Evolutionary conservation across 2,797 vertebrate genomes (phyloP).

Genomic region (Pseudomugil tenellus): DNA sequence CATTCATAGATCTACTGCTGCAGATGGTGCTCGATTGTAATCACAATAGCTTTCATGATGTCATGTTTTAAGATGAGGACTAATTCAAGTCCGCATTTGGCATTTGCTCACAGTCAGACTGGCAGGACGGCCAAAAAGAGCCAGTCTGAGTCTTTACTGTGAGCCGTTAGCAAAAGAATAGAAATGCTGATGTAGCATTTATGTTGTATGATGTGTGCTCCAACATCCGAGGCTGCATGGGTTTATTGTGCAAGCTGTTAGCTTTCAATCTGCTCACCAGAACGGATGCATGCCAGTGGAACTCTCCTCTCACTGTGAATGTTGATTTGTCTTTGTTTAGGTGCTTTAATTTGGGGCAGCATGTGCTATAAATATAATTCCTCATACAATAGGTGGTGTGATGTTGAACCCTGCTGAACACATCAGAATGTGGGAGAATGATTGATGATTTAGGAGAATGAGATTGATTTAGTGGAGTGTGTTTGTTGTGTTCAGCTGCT

Average conservation of each 20-base stretch:
- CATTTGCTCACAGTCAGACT: conserved; percentile 9
- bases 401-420: conserved; percentile 7
- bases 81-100: conserved; percentile 40
- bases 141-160: conserved; percentile 13
- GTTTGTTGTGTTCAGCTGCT: conserved; percentile 61
- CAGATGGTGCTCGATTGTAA: conserved; percentile 77
- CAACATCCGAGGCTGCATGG: conserved; percentile 9
- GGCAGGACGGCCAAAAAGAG: conserved; percentile 8
- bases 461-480: conserved; percentile 48
- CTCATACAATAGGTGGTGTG: not conserved
- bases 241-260: conserved; percentile 44
- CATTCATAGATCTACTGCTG: conserved; percentile 47
- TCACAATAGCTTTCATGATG: conserved; percentile 45
- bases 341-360: conserved; percentile 19
- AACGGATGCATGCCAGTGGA: conserved; percentile 25
- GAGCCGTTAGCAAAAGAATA: conserved; percentile 13
- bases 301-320: conserved; percentile 32
- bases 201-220: conserved; percentile 39
- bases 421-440: conserved; percentile 46
- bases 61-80: conserved; percentile 53
- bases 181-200: conserved; percentile 47
- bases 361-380: conserved; percentile 17
- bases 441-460: conserved; percentile 33
- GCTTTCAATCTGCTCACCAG: conserved; percentile 21
- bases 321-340: conserved; percentile 5